Conservation (phyloP, 1,140 invertebrate genomes). For the Ptiloglossa arizonensis region DNA sequence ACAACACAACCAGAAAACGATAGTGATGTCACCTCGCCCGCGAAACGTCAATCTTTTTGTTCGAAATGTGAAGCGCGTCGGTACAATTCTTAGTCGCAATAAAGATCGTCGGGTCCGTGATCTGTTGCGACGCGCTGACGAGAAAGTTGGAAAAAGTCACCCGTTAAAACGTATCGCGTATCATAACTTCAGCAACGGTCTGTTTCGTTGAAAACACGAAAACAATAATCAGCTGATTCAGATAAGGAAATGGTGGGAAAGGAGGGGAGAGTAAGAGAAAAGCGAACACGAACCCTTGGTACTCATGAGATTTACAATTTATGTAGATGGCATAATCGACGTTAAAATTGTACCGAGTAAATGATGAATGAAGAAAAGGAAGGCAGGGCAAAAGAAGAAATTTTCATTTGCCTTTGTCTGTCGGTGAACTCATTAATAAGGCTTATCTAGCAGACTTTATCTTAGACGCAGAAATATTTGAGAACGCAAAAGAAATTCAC, state of each 20-base stretch:
- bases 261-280: constrained; percentile 35
- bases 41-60: constrained; percentile 54
- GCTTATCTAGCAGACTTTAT: neutral
- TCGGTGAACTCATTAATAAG: neutral
- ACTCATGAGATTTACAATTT: neutral
- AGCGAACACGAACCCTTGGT: constrained; percentile 14
- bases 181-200: constrained; percentile 40
- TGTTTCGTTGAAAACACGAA: constrained; percentile 64
- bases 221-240: constrained; percentile 77
- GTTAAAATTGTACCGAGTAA: neutral
- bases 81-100: neutral
- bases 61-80: constrained; percentile 28
- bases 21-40: constrained; percentile 70
- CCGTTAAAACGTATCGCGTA: constrained; percentile 36
- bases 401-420: neutral
- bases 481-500: neutral
- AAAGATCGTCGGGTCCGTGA: neutral
- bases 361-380: neutral
- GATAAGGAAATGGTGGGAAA: constrained; percentile 30
- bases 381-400: neutral
- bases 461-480: neutral
- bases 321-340: constrained; percentile 19
- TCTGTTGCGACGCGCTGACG: neutral
- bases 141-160: constrained; percentile 9
- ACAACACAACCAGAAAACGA: constrained; percentile 66